These are phyloP conservation scores for Sialis fuliginosa DNA, from an alignment of 2,888 invertebrate genomes.

Conservation along the genomic window DNA sequence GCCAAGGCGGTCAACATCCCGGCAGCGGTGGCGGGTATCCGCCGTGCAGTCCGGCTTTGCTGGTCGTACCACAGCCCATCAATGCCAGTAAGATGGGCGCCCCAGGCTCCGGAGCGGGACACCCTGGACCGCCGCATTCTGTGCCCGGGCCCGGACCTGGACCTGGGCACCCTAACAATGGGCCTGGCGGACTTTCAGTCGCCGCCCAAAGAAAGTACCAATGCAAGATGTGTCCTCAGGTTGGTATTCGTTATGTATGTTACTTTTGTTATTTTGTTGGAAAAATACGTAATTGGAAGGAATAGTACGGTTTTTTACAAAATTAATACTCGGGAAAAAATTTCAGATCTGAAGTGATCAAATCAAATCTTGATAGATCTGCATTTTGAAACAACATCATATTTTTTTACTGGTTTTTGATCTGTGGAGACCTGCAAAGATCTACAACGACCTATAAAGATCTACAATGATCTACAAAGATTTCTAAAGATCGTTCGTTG, in stretches of 20 bases:
- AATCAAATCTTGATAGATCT: too few species aligned
- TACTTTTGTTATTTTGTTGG: background rate
- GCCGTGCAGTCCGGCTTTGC: constrained; percentile 42
- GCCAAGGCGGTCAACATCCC: background rate
- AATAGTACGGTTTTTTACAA: background rate
- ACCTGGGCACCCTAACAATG: constrained; percentile 17
- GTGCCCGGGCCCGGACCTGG: constrained; percentile 13
- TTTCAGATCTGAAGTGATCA: too few species aligned
- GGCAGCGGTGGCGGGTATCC: constrained; percentile 13
- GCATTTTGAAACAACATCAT: too few species aligned
- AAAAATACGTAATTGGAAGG: background rate
- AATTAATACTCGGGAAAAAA: too few species aligned
- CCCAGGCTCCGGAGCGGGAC: constrained; percentile 16
- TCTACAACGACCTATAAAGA: too few species aligned
- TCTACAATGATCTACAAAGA: too few species aligned
- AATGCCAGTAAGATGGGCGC: constrained; percentile 45
- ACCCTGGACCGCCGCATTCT: constrained; percentile 21
- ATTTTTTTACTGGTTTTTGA: too few species aligned
- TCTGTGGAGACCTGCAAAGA: too few species aligned
- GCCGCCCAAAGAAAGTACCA: constrained; percentile 59
- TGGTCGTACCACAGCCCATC: constrained; percentile 80
- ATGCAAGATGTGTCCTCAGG: constrained; percentile 96
- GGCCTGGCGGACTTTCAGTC: constrained; percentile 16
- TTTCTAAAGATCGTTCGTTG: too few species aligned
- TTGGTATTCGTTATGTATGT: constrained; percentile 28